A percentile compares a stretch with the other conserved stretches of the same genome.
Conservation (phyloP, 1,140 invertebrate species). For the Saccostrea echinata region DNA sequence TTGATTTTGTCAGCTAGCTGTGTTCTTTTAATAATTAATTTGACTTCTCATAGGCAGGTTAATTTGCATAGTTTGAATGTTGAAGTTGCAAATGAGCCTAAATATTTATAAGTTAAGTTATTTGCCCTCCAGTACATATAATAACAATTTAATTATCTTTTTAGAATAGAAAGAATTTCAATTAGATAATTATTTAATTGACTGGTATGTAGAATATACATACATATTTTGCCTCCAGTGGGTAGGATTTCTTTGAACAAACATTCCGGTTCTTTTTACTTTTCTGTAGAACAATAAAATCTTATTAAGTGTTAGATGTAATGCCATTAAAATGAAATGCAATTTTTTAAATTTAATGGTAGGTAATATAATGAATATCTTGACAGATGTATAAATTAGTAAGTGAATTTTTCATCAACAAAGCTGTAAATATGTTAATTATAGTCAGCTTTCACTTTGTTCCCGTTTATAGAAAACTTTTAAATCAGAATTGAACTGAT, state of each 20-base stretch:
- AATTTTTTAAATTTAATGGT: background rate
- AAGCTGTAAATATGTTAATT: background rate
- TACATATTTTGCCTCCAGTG: background rate
- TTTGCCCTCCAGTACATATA: too few relatives aligned
- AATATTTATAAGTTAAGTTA: too few relatives aligned
- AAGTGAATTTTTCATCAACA: background rate
- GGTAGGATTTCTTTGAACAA: background rate
- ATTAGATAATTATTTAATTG: background rate
- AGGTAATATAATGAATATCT: background rate
- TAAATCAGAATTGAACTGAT: background rate
- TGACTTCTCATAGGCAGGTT: too few relatives aligned
- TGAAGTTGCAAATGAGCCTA: too few relatives aligned
- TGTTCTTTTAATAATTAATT: too few relatives aligned
- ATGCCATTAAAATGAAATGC: background rate
- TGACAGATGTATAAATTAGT: conserved; percentile 1
- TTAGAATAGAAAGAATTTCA: background rate
- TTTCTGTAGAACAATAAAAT: background rate
- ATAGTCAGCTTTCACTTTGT: background rate
- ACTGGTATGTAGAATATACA: background rate
- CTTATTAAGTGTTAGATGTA: background rate
- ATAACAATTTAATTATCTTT: too few relatives aligned
- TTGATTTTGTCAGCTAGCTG: too few relatives aligned
- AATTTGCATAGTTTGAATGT: too few relatives aligned
- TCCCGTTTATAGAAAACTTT: background rate
- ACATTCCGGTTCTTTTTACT: background rate